Conservation (phyloP, 2,113 vertebrate genomes). For the Daboia siamensis region DNA sequence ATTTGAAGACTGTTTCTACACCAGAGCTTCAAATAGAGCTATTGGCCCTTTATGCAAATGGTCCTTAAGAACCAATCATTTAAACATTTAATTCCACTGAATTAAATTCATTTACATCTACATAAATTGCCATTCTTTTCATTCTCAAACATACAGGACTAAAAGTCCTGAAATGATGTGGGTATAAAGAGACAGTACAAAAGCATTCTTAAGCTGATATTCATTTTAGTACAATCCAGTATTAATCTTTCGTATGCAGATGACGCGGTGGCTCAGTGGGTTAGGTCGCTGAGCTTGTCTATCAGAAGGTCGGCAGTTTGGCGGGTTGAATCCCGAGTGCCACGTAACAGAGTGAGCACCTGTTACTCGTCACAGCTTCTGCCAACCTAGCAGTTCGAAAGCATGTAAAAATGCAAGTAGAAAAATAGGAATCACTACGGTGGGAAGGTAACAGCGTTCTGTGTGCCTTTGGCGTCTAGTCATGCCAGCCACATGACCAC, state of each 20-base stretch:
- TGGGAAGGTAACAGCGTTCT: no score
- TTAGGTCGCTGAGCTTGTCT: no score
- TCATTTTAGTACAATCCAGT: background rate
- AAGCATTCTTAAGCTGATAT: background rate
- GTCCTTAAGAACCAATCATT: background rate
- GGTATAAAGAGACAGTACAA: background rate
- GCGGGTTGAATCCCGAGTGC: no score
- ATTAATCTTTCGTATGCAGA: background rate
- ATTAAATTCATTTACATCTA: background rate
- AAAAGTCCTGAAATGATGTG: background rate
- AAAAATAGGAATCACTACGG: no score
- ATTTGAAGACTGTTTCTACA: background rate
- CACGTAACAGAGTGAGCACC: no score
- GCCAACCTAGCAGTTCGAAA: no score
- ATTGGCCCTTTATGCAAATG: background rate
- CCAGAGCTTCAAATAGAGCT: background rate
- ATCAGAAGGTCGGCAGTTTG: no score
- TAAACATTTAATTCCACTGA: background rate
- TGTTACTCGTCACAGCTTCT: no score
- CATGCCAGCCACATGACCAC: no score
- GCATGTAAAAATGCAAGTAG: no score
- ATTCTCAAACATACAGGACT: background rate
- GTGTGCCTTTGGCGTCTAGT: no score
- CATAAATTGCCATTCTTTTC: background rate
- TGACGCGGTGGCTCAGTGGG: no score